These are phyloP conservation scores for Montipora capricornis DNA, from an alignment of 64 coral and sea anemone species.

Conservation along the genomic window DNA sequence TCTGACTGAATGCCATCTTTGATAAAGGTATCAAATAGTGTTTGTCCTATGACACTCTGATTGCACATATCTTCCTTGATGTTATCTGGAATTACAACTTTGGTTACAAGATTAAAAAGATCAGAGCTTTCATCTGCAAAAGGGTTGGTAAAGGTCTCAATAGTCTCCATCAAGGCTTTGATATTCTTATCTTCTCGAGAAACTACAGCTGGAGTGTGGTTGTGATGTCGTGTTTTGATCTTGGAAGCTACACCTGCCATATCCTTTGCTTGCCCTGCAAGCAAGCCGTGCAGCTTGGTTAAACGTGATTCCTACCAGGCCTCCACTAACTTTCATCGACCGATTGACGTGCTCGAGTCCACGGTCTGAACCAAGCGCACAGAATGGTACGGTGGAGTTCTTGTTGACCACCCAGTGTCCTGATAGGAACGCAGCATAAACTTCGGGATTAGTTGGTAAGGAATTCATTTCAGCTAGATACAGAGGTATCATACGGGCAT, in stretches of 20 bases:
- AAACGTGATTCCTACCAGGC: constrained; percentile 29
- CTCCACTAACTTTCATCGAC: constrained; percentile 37
- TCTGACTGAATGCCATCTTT: too few relatives aligned
- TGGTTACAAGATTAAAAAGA: too few relatives aligned
- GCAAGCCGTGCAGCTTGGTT: not conserved
- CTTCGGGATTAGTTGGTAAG: not conserved
- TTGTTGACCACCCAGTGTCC: constrained; percentile 51
- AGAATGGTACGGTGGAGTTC: constrained; percentile 10
- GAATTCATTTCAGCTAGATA: constrained; percentile 39
- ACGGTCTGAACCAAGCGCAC: constrained; percentile 40
- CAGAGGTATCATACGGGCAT: constrained; percentile 15
- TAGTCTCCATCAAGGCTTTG: constrained; percentile 7
- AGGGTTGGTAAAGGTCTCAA: constrained; percentile 27
- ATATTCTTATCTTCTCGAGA: constrained; percentile 44
- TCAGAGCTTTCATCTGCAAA: not conserved
- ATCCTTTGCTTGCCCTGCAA: constrained; percentile 40
- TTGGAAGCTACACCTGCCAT: constrained; percentile 43
- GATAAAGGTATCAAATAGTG: too few relatives aligned
- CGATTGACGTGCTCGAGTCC: constrained; percentile 22
- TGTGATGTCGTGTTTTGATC: constrained; percentile 30
- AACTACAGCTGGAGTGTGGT: constrained; percentile 28
- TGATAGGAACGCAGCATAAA: not conserved
- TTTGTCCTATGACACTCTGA: too few relatives aligned
- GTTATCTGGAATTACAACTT: too few relatives aligned
- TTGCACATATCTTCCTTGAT: too few relatives aligned